These are phyloP conservation scores for Pristis pectinata DNA, from an alignment of 2,797 vertebrate species.

Conservation along the genomic window DNA sequence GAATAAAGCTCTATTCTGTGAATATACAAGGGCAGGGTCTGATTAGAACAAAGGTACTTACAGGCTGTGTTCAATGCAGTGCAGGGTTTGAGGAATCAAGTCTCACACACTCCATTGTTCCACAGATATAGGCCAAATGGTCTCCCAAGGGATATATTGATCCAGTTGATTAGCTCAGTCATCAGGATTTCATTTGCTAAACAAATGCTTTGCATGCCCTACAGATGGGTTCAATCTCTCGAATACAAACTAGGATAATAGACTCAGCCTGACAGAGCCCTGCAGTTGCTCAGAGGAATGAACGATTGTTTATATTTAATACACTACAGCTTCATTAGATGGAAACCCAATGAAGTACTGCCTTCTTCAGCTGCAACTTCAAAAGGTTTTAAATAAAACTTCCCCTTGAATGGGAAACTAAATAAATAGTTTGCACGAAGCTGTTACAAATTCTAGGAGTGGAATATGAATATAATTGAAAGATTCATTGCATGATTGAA, in stretches of 20 bases:
- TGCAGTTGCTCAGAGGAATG: background rate
- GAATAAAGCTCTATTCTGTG: constrained; percentile 6
- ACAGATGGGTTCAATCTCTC: constrained; percentile 1
- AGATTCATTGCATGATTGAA: too few species aligned
- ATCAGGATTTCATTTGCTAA: constrained; percentile 25
- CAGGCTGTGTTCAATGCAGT: background rate
- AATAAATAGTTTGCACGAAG: background rate
- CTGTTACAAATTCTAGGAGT: background rate
- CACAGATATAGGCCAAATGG: constrained; percentile 18
- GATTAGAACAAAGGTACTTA: constrained; percentile 16
- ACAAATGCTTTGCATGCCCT: constrained; percentile 29
- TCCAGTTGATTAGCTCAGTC: constrained; percentile 35
- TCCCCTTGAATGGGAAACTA: background rate
- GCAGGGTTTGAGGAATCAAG: background rate
- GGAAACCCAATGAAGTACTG: background rate
- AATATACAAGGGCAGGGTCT: background rate
- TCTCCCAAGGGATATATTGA: constrained; percentile 36
- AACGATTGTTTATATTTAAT: background rate
- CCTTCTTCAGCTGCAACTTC: background rate
- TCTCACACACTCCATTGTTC: constrained; percentile 25
- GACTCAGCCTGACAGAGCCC: background rate
- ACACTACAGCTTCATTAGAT: background rate
- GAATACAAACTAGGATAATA: constrained; percentile 5
- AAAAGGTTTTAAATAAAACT: background rate
- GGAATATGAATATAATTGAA: background rate